Evolutionary conservation across 2,113 vertebrate genomes (phyloP).

Genomic region (Hippocampus guttulatus): DNA sequence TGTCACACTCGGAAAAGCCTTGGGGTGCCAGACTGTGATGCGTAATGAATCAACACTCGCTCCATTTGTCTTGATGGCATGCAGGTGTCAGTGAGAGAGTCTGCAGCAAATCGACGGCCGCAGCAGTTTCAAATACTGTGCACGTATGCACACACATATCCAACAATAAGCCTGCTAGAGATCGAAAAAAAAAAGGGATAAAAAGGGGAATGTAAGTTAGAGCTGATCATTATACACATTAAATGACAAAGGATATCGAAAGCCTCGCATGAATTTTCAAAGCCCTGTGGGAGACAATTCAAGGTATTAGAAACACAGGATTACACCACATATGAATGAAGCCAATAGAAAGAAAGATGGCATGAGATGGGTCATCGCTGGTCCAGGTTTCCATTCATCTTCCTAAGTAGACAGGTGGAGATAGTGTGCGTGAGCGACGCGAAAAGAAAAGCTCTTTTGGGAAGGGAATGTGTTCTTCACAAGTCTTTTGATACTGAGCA

Average conservation of each 20-base stretch:
- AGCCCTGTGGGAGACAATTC: conserved; percentile 49
- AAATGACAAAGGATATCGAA: background rate
- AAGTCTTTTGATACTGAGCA: conserved; percentile 6
- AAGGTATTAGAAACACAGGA: conserved; percentile 35
- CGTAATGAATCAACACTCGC: background rate
- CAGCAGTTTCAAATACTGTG: background rate
- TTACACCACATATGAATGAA: conserved; percentile 18
- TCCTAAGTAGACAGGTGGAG: conserved; percentile 34
- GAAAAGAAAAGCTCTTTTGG: conserved; percentile 8
- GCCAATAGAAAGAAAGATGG: conserved; percentile 44
- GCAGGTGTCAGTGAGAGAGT: background rate
- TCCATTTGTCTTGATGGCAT: background rate
- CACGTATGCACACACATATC: background rate
- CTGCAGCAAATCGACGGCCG: background rate
- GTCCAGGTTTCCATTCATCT: conserved; percentile 38
- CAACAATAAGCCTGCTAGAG: background rate
- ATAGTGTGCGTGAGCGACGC: background rate
- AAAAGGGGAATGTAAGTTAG: background rate
- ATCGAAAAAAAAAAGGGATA: background rate
- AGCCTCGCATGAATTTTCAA: background rate
- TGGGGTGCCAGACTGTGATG: background rate
- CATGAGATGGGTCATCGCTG: conserved; percentile 27
- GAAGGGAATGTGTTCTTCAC: conserved; percentile 23
- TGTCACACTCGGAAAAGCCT: background rate
- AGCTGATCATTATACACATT: background rate